Conservation (phyloP, 2,113 vertebrate species). For the Hemichromis elongatus region DNA sequence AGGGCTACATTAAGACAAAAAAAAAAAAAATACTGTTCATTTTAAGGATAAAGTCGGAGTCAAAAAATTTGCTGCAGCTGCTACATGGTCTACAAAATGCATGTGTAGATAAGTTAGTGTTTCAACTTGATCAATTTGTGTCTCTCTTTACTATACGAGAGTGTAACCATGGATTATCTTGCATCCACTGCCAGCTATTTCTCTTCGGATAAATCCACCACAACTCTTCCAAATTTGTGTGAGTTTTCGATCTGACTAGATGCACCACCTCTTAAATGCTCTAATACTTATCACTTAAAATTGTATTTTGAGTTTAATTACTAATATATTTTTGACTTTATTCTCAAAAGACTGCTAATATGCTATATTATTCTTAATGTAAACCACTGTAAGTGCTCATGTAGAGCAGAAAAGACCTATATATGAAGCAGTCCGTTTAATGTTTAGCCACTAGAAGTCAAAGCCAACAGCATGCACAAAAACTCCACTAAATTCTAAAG, state of each 20-base stretch:
- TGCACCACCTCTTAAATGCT: not conserved
- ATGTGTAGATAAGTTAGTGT: fast-evolving
- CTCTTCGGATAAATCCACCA: not conserved
- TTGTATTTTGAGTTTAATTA: not conserved
- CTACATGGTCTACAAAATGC: not conserved
- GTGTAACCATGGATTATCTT: not conserved
- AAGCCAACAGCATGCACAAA: not conserved
- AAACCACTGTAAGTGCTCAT: not conserved
- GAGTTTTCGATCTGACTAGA: not conserved
- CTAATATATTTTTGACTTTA: not conserved
- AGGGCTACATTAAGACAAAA: no score
- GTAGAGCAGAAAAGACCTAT: not conserved
- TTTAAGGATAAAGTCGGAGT: not conserved
- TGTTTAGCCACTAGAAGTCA: not conserved
- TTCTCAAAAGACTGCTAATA: not conserved
- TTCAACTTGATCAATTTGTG: not conserved
- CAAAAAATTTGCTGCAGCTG: not conserved
- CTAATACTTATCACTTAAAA: not conserved
- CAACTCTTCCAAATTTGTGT: not conserved
- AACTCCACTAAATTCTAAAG: not conserved
- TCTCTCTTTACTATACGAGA: not conserved
- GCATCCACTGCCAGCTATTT: not conserved
- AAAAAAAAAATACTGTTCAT: not conserved
- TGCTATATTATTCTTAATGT: not conserved
- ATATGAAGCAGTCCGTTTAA: not conserved